A percentile compares a stretch with the other conserved stretches of the same genome.
These are phyloP conservation scores for Rhineura floridana DNA, from an alignment of 2,113 vertebrate genomes.

Conservation along the genomic window DNA sequence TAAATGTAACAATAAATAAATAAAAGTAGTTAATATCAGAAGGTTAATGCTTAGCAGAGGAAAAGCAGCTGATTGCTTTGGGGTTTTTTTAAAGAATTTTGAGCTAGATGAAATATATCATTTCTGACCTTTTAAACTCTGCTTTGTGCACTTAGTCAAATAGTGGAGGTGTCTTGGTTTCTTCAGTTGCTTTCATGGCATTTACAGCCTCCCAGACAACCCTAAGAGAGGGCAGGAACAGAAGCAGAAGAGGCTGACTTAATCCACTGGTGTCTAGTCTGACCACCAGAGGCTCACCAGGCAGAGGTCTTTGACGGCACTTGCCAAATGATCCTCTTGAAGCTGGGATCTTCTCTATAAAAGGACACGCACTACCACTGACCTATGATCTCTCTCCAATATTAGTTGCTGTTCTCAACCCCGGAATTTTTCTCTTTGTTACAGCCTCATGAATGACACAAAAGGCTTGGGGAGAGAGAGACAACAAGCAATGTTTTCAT, in stretches of 20 bases:
- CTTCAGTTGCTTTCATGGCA: background rate
- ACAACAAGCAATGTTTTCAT: no score
- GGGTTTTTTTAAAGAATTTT: no score
- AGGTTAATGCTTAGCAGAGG: background rate
- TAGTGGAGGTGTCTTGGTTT: no score
- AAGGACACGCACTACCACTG: background rate
- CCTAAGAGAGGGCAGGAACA: background rate
- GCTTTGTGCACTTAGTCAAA: background rate
- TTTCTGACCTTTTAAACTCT: background rate
- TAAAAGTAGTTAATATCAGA: no score
- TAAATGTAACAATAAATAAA: no score
- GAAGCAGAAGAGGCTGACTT: background rate
- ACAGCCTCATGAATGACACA: background rate
- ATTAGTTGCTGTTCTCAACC: background rate
- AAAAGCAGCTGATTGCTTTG: no score
- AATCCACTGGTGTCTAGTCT: background rate
- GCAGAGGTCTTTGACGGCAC: background rate
- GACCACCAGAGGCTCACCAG: background rate
- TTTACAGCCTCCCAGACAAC: background rate
- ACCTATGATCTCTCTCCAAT: background rate
- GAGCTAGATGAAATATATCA: background rate
- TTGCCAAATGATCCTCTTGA: background rate
- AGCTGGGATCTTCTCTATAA: background rate
- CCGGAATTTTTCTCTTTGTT: no score
- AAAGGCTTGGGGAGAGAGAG: background rate